Evolutionary conservation across 2,113 vertebrate species (phyloP).

Genomic region (Daubentonia madagascariensis): DNA sequence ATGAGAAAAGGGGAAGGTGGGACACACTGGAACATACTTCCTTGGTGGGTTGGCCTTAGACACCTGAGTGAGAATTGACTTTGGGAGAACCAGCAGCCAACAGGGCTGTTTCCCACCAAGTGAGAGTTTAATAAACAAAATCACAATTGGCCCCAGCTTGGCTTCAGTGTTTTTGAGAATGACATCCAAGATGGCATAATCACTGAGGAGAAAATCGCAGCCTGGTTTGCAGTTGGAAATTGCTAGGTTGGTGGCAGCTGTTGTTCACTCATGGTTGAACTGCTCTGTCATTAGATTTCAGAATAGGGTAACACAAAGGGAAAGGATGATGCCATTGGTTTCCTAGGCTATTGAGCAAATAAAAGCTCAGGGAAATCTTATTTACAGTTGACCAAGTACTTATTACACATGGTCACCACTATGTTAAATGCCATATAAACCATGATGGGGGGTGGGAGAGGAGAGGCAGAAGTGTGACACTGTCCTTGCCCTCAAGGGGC

Average conservation of each 20-base stretch:
- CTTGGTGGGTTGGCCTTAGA: slow-evolving; percentile 15
- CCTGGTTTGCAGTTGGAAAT: slow-evolving; percentile 72
- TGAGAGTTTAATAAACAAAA: slow-evolving; percentile 78
- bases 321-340: slow-evolving; percentile 28
- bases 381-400: slow-evolving; percentile 54
- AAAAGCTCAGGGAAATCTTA: slow-evolving; percentile 60
- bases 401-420: slow-evolving; percentile 28
- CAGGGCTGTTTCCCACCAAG: slow-evolving; percentile 67
- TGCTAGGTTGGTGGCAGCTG: slow-evolving; percentile 73
- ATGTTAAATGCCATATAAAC: slow-evolving; percentile 45
- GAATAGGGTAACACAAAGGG: slow-evolving; percentile 57
- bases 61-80: slow-evolving; percentile 32
- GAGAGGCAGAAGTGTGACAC: background rate
- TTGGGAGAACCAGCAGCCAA: slow-evolving; percentile 46
- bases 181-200: slow-evolving; percentile 75
- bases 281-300: slow-evolving; percentile 68
- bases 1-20: slow-evolving; percentile 4
- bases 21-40: background rate
- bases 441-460: background rate
- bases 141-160: slow-evolving; percentile 68
- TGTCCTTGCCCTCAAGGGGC: background rate
- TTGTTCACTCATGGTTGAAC: slow-evolving; percentile 69
- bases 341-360: slow-evolving; percentile 52
- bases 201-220: slow-evolving; percentile 74
- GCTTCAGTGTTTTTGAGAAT: slow-evolving; percentile 65